Conservation (phyloP, 2,888 invertebrate genomes). For the Agonopterix arenella region DNA sequence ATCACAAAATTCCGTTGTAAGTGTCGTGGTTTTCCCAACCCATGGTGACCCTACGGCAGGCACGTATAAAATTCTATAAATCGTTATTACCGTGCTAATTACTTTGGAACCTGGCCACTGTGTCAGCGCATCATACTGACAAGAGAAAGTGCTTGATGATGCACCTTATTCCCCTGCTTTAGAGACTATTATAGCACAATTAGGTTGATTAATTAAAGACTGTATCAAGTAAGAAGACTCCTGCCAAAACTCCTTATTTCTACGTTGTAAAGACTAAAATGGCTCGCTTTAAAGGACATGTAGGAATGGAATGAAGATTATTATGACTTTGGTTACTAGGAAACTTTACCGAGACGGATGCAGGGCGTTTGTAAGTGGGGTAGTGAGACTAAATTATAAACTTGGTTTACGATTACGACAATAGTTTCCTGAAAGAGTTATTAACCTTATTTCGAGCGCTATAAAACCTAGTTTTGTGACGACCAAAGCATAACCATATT, state of each 20-base stretch:
- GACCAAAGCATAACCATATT: conserved; percentile 3
- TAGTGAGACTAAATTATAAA: neutral
- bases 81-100: conserved; percentile 35
- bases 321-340: conserved; percentile 6
- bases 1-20: no score
- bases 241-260: no score
- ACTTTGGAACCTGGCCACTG: conserved; percentile 35
- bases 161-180: neutral
- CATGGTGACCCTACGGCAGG: conserved; percentile 14
- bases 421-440: no score
- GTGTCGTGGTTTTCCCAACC: neutral
- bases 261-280: no score
- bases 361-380: neutral
- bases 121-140: conserved; percentile 22
- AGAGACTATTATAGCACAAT: neutral
- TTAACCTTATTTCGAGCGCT: neutral
- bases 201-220: neutral
- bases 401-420: no score
- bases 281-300: neutral
- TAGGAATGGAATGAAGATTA: conserved; percentile 7
- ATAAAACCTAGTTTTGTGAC: conserved; percentile 1
- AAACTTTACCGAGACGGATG: conserved; percentile 12
- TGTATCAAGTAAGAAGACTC: conserved; percentile 4
- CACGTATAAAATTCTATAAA: conserved; percentile 31
- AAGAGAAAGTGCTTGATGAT: conserved; percentile 1